Conservation (phyloP, 2,888 invertebrate species). For the Xestia c-nigrum region DNA sequence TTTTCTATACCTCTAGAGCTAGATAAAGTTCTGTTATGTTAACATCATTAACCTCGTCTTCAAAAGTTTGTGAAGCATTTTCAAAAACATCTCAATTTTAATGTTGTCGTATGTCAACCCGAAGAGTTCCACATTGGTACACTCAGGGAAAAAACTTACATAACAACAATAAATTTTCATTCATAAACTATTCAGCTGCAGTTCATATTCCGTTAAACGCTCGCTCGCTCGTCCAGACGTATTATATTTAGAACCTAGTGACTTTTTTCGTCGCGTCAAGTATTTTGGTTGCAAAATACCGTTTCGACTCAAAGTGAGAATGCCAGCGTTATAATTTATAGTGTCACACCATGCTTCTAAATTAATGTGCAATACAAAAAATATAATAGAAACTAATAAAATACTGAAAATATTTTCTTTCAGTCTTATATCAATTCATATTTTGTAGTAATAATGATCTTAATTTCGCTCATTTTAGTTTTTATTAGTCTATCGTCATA, state of each 20-base stretch:
- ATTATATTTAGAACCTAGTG: slow-evolving; percentile 79
- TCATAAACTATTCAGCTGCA: slow-evolving; percentile 77
- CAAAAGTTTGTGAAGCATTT: neutral
- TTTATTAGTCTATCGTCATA: slow-evolving; percentile 23
- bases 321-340: slow-evolving; percentile 63
- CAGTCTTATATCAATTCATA: slow-evolving; percentile 51
- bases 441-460: slow-evolving; percentile 46
- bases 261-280: slow-evolving; percentile 80
- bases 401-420: slow-evolving; percentile 52
- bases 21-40: neutral
- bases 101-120: neutral
- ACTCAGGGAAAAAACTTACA: slow-evolving; percentile 64
- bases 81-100: neutral
- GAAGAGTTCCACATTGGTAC: slow-evolving; percentile 15
- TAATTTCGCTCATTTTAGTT: slow-evolving; percentile 27
- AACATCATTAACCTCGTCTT: neutral
- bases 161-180: slow-evolving; percentile 76
- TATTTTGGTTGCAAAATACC: slow-evolving; percentile 84
- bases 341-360: slow-evolving; percentile 54
- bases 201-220: slow-evolving; percentile 71
- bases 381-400: slow-evolving; percentile 51
- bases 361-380: slow-evolving; percentile 61
- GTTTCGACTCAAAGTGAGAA: slow-evolving; percentile 72
- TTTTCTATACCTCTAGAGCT: neutral
- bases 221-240: slow-evolving; percentile 76